Base-by-base conservation (phyloP, 2,888 invertebrate species). In the Drosophila dives region DNA sequence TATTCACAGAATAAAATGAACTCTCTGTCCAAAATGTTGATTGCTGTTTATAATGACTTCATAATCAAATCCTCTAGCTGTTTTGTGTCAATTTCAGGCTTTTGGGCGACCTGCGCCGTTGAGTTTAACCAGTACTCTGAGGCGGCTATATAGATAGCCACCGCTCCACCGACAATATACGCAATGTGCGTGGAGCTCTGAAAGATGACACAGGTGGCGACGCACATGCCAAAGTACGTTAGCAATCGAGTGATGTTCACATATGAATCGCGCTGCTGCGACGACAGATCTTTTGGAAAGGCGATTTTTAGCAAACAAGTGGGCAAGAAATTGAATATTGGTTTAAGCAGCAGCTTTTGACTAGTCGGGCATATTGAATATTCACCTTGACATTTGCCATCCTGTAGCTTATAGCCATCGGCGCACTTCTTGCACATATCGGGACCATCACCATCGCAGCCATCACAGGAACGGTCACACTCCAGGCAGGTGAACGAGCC, bases 401-500 rank as follows among this genome's bases (percentile, higher is more conserved):
- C 96, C 77, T 95, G 95, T 74, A 95, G 94, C 12, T 94, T 94
- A 92, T 95, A 97, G 8, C 96, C 97, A 20, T 94, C 93, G 0
- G 96, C 96, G 94, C 99, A 99, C 89, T 95, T 94, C 36, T 94
- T 94, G 93, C 99, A 99, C 95, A 97, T 97, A 92, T 98, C 98
- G 0, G 98, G 97, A 0, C 98, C 98, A 92, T 97, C 97, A 0
- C 98, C 98, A 61, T 95, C 95, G 91, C 99, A 99, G 0, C 96
- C 96, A 54, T 95, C 93, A 91, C 98, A 99, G 0, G 98, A 95
- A 85, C 94, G 95, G 93, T 98, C 98, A 93, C 99, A 99, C 59
- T 94, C 95, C 45, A 92, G 80, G 63, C 98, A 98, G 12, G 94
- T 93, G 90, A 95, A 97, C 0, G 97, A 96, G 10, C 99, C 98